phyloP scores from a whole-genome alignment of 2,113 vertebrate genomes.

The Oncorhynchus mykiss region DNA sequence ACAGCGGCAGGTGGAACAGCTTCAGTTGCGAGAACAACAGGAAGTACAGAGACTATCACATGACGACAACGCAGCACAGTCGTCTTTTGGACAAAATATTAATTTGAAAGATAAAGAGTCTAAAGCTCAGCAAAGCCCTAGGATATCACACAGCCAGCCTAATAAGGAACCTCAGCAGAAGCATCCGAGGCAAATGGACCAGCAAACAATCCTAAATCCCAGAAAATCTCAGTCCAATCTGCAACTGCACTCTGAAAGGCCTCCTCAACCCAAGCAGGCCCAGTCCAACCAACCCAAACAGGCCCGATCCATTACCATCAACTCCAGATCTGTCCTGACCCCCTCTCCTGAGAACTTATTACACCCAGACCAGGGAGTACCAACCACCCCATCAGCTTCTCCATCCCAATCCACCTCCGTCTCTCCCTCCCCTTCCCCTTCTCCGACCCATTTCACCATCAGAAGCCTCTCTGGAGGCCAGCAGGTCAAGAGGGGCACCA shows the following conservation, averaged over 20 bases:
- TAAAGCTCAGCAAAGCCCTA: constrained; percentile 39
- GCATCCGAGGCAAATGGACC: constrained; percentile 18
- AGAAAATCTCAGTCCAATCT: constrained; percentile 39
- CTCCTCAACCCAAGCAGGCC: constrained; percentile 19
- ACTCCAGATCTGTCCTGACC: constrained; percentile 36
- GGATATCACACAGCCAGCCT: constrained; percentile 27
- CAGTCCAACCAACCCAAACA: constrained; percentile 5
- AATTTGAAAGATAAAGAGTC: constrained; percentile 31
- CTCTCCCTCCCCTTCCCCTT: constrained; percentile 51
- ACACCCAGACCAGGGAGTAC: constrained; percentile 34
- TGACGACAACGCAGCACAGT: constrained; percentile 6
- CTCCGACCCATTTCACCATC: constrained; percentile 65
- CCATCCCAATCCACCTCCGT: constrained; percentile 46
- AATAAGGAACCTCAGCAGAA: constrained; percentile 27
- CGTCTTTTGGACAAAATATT: background rate
- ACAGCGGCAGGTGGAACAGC: constrained; percentile 63
- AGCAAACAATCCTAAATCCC: constrained; percentile 25
- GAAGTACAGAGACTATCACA: constrained; percentile 46
- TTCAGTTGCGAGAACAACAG: constrained; percentile 69
- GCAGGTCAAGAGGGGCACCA: constrained; percentile 79
- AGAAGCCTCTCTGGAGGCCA: constrained; percentile 70
- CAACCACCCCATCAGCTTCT: constrained; percentile 47
- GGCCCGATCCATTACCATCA: constrained; percentile 35
- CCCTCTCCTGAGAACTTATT: constrained; percentile 51
- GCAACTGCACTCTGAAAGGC: constrained; percentile 16